These are phyloP conservation scores for Girardinus metallicus DNA, from an alignment of 2,797 vertebrate genomes.

Conservation along the genomic window DNA sequence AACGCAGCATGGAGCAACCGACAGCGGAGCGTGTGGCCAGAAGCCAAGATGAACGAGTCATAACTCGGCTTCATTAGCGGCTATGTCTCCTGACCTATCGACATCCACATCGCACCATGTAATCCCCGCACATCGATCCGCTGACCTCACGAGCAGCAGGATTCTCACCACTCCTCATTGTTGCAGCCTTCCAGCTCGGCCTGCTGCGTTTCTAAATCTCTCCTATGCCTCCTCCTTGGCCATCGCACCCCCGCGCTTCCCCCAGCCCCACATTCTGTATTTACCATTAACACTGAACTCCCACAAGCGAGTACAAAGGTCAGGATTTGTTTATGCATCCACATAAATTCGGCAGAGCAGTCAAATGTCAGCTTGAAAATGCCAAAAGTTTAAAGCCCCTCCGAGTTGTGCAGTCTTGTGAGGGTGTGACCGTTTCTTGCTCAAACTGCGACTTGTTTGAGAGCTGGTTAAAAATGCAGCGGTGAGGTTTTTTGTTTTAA, in stretches of 20 bases:
- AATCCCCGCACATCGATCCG: slow-evolving; percentile 69
- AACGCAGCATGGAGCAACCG: slow-evolving; percentile 4
- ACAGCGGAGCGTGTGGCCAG: slow-evolving; percentile 24
- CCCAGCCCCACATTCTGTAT: background rate
- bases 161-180: slow-evolving; percentile 55
- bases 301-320: slow-evolving; percentile 57
- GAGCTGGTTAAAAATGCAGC: background rate
- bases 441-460: background rate
- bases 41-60: slow-evolving; percentile 63
- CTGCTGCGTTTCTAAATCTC: slow-evolving; percentile 43
- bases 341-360: slow-evolving; percentile 28
- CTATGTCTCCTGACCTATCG: slow-evolving; percentile 71
- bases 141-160: slow-evolving; percentile 54
- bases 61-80: slow-evolving; percentile 75
- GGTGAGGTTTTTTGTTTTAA: background rate
- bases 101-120: slow-evolving; percentile 62
- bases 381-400: slow-evolving; percentile 33
- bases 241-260: background rate
- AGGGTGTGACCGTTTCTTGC: background rate
- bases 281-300: slow-evolving; percentile 46
- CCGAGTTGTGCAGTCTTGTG: slow-evolving; percentile 13
- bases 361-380: slow-evolving; percentile 43
- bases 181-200: slow-evolving; percentile 38
- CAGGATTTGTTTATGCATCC: slow-evolving; percentile 60
- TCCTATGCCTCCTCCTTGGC: slow-evolving; percentile 16